Evolutionary conservation across 1,140 invertebrate species (phyloP), one percentile per base, ranked within the genome.

Genomic region (Bombus ignitus): DNA sequence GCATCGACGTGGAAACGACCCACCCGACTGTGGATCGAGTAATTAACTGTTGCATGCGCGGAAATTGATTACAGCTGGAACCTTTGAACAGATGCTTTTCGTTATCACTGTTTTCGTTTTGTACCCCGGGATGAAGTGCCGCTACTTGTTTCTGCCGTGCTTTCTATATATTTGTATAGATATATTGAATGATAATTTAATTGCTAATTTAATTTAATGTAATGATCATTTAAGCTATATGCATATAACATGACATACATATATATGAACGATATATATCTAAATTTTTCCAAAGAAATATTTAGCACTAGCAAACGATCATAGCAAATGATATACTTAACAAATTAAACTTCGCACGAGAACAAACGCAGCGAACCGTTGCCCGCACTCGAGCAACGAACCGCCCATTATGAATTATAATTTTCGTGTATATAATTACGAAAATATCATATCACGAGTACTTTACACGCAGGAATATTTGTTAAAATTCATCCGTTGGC

Each of bases 31-130:
- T 37, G 28, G 42, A 68, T 76, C 62, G 72, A 42, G 35, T 75
- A 83, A 83, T 83, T 66, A 65, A 79, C 77, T 68, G 62, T 79
- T 79, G 65, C 65, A 47, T 42, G 15, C 6, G 39, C 2, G 76
- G 3, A 37, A 47, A 53, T 35, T 53, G n/a, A 59, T 72, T 32
- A 6, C n/a, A 35, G 15, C 28, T 44, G 70, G 37, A 53, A 71
- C 5, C 15, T 42, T n/a, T 22, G 2, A 15, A 39, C 70, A 15
- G n/a, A 44, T 47, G 25, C 37, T 13, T 32, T 44, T 73, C 1
- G 28, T 32, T 32, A 53, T 22, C 18, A 53, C 18, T 53, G 18
- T 53, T 53, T 53, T 53, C 18, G 47, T 6, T 53, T 53, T 22
- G 18, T 53, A 53, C 18, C 18, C 47, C 5, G 5, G 18, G 18